A percentile compares a stretch with the other conserved stretches of the same genome.
Conservation (phyloP, 2,888 invertebrate genomes). For the Pterostichus madidus region DNA sequence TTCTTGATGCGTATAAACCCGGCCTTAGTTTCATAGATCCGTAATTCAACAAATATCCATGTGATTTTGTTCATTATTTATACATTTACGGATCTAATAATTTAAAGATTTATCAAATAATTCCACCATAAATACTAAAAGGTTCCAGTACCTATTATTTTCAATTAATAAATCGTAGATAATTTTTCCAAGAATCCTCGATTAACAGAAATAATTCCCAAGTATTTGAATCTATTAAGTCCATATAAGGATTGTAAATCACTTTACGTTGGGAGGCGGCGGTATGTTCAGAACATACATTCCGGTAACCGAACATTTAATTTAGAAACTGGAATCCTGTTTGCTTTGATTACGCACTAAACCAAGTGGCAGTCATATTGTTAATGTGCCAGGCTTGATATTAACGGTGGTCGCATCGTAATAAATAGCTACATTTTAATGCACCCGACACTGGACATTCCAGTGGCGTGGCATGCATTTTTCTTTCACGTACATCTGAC, state of each 20-base stretch:
- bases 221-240: neutral
- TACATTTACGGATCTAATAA: too few relatives aligned
- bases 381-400: constrained; percentile 61
- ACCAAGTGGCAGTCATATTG: constrained; percentile 63
- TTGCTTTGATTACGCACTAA: constrained; percentile 60
- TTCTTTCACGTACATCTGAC: neutral
- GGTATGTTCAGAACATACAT: constrained; percentile 32
- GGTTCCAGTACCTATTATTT: too few relatives aligned
- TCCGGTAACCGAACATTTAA: constrained; percentile 36
- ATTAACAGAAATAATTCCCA: neutral
- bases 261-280: constrained; percentile 18
- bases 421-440: constrained; percentile 63
- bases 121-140: too few relatives aligned
- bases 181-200: neutral
- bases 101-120: too few relatives aligned
- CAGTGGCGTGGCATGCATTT: constrained; percentile 18
- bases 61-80: too few relatives aligned
- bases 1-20: too few relatives aligned
- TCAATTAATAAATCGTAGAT: too few relatives aligned
- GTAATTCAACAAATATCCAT: too few relatives aligned
- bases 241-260: constrained; percentile 12
- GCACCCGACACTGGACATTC: constrained; percentile 20
- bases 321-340: constrained; percentile 60
- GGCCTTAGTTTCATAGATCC: too few relatives aligned
- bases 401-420: constrained; percentile 47